Conservation (phyloP, 2,113 vertebrate species). For the Grammatotria lemairii region DNA sequence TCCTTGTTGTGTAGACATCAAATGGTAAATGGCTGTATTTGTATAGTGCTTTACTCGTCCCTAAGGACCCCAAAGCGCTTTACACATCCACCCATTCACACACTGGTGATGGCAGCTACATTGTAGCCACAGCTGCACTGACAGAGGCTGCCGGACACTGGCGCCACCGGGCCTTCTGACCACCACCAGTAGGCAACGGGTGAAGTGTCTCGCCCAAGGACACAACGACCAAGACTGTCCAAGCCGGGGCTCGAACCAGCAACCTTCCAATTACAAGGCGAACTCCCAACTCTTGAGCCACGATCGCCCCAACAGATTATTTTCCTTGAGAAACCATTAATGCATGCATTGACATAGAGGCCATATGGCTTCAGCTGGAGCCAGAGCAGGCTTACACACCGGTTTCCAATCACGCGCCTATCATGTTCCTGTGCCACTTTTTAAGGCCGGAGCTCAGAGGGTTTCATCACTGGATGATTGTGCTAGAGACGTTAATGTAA, state of each 20-base stretch:
- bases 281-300: neutral
- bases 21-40: neutral
- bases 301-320: fast-evolving
- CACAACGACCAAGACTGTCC: neutral
- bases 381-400: neutral
- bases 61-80: too few species aligned
- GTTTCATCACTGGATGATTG: neutral
- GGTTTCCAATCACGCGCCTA: neutral
- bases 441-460: neutral
- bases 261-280: fast-evolving
- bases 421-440: neutral
- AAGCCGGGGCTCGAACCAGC: fast-evolving
- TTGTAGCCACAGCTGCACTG: fast-evolving
- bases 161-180: fast-evolving
- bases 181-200: neutral
- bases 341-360: neutral
- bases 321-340: neutral
- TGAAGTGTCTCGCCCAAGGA: fast-evolving
- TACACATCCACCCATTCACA: fast-evolving
- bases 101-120: neutral
- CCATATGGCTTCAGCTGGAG: neutral
- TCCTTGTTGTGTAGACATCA: neutral
- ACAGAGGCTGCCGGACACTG: neutral
- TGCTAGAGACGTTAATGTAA: neutral
- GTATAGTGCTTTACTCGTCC: fast-evolving